Percentiles rank a stretch among this genome's conserved stretches.
Conservation (phyloP, 1,140 invertebrate genomes). For the Drosophila biarmipes region DNA sequence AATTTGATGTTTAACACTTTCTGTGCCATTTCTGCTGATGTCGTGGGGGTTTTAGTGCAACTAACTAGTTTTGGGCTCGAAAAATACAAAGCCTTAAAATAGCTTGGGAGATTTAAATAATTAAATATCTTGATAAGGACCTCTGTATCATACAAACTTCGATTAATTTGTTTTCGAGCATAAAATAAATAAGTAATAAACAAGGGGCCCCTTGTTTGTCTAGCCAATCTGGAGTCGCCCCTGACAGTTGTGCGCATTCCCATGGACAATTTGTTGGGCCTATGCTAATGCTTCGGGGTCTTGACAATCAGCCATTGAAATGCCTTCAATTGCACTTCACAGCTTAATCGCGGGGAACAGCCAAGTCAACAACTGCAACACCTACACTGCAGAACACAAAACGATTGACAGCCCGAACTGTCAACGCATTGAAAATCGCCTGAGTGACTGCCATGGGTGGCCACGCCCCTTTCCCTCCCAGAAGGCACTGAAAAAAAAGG, state of each 20-base stretch:
- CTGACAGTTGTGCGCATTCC: slow-evolving; percentile 27
- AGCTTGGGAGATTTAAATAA: no score
- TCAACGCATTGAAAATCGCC: slow-evolving; percentile 74
- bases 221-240: neutral
- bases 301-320: slow-evolving; percentile 64
- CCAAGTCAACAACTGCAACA: slow-evolving; percentile 58
- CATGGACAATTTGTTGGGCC: slow-evolving; percentile 23
- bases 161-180: no score
- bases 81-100: neutral
- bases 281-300: slow-evolving; percentile 51
- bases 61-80: slow-evolving; percentile 1
- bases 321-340: slow-evolving; percentile 60
- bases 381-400: slow-evolving; percentile 63
- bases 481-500: slow-evolving; percentile 5
- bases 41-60: slow-evolving; percentile 12
- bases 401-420: slow-evolving; percentile 75
- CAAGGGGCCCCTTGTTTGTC: slow-evolving; percentile 9
- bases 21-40: slow-evolving; percentile 15
- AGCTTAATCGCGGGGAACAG: slow-evolving; percentile 63
- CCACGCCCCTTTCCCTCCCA: slow-evolving; percentile 43
- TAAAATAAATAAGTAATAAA: neutral
- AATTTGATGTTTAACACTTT: slow-evolving; percentile 59
- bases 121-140: neutral
- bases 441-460: slow-evolving; percentile 56
- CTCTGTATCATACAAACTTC: neutral